Evolutionary conservation across 2,113 vertebrate species (phyloP).

Genomic region (Macquaria ambigua): DNA sequence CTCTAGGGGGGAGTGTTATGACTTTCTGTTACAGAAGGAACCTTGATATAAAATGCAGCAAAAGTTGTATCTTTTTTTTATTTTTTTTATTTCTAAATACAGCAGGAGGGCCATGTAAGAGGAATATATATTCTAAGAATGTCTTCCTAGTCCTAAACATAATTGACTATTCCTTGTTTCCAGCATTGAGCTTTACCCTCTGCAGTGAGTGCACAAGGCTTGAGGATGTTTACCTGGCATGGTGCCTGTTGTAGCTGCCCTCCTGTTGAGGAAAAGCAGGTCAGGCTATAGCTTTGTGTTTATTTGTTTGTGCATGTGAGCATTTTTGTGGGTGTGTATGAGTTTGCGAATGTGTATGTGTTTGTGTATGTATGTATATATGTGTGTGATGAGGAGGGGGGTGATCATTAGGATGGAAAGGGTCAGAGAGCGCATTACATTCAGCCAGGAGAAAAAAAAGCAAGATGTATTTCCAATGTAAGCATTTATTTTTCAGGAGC

Average conservation of each 20-base stretch:
- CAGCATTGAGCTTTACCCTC: slow-evolving; percentile 79
- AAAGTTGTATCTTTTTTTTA: slow-evolving; percentile 52
- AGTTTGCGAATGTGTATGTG: slow-evolving; percentile 23
- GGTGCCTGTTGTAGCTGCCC: slow-evolving; percentile 83
- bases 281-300: slow-evolving; percentile 78
- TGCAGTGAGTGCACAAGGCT: slow-evolving; percentile 83
- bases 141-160: slow-evolving; percentile 68
- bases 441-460: slow-evolving; percentile 9
- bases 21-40: slow-evolving; percentile 60
- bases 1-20: slow-evolving; percentile 66
- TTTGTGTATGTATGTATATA: slow-evolving; percentile 11
- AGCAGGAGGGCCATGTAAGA: slow-evolving; percentile 59
- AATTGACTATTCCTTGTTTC: slow-evolving; percentile 77
- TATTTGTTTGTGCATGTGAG: slow-evolving; percentile 55
- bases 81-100: slow-evolving; percentile 54
- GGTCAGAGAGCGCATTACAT: slow-evolving; percentile 45
- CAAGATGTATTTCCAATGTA: slow-evolving; percentile 49
- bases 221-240: slow-evolving; percentile 86
- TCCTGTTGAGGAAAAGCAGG: slow-evolving; percentile 81
- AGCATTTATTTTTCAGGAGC: slow-evolving; percentile 60
- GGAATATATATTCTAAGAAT: slow-evolving; percentile 73
- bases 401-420: slow-evolving; percentile 65
- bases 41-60: slow-evolving; percentile 71
- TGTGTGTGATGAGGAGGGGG: slow-evolving; percentile 9
- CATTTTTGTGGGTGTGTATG: slow-evolving; percentile 37